Conservation (phyloP, 2,797 vertebrate species). For the Fistularia commersonii region DNA sequence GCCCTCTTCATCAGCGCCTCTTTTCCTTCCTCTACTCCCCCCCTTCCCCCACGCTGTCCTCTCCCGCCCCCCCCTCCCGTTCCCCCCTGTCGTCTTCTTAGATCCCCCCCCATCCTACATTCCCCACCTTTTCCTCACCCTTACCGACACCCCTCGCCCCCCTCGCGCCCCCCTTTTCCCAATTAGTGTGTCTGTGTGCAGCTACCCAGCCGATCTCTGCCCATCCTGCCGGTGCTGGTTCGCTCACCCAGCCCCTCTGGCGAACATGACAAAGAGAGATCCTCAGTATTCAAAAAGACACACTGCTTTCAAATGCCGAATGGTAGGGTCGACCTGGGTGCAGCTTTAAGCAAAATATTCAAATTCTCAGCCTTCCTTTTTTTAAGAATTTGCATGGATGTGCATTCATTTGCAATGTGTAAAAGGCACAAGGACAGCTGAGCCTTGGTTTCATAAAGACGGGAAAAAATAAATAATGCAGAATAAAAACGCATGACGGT, state of each 20-base stretch:
- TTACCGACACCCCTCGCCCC: constrained; percentile 55
- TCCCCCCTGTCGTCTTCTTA: constrained; percentile 69
- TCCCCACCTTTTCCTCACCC: constrained; percentile 65
- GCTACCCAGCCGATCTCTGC: constrained; percentile 70
- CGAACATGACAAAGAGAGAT: constrained; percentile 77
- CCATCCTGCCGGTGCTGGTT: constrained; percentile 72
- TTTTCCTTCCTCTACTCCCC: constrained; percentile 41
- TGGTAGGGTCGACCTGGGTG: constrained; percentile 74
- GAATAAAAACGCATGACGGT: constrained; percentile 60
- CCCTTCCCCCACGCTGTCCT: constrained; percentile 62
- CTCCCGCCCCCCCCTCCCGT: constrained; percentile 63
- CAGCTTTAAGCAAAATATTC: constrained; percentile 78
- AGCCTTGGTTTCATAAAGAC: constrained; percentile 58
- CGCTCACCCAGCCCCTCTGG: constrained; percentile 73
- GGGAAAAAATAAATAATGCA: constrained; percentile 66
- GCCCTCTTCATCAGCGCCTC: constrained; percentile 62
- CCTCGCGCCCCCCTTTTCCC: constrained; percentile 71
- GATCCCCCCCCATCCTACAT: constrained; percentile 57
- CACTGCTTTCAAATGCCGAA: constrained; percentile 72
- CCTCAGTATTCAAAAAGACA: constrained; percentile 72
- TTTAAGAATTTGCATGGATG: constrained; percentile 77
- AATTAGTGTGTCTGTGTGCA: constrained; percentile 77
- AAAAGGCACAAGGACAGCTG: constrained; percentile 76
- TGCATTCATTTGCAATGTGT: constrained; percentile 75
- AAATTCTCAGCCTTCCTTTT: constrained; percentile 72